These are phyloP conservation scores for Melipona beecheii DNA, from an alignment of 2,888 invertebrate species.

Conservation along the genomic window DNA sequence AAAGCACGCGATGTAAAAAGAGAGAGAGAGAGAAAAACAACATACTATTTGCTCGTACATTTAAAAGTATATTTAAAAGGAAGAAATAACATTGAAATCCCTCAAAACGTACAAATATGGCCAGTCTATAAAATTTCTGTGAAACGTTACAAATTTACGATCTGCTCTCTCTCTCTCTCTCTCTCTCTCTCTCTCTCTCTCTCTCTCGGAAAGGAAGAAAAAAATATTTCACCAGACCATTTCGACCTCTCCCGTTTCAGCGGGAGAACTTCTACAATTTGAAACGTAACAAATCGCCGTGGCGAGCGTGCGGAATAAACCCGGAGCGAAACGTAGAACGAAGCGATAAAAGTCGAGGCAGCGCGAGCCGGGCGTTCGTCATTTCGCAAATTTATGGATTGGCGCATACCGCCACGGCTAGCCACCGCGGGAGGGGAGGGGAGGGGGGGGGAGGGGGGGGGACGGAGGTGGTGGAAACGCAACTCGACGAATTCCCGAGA, in stretches of 20 bases:
- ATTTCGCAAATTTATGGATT: constrained; percentile 47
- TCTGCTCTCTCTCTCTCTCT: not conserved
- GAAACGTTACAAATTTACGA: not conserved
- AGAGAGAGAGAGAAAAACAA: too few relatives aligned
- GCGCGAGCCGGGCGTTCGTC: constrained; percentile 27
- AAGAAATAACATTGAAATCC: not conserved
- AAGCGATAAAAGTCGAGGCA: constrained; percentile 16
- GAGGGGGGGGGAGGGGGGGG: not conserved
- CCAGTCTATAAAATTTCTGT: not conserved
- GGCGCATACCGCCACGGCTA: constrained; percentile 26
- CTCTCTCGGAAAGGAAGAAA: not conserved
- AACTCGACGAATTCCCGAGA: constrained; percentile 59
- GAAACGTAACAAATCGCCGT: not conserved
- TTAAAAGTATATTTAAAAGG: not conserved
- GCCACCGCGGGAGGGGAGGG: not conserved
- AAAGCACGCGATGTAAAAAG: not conserved
- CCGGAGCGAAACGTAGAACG: not conserved
- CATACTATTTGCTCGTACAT: not conserved
- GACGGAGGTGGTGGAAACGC: constrained; percentile 12
- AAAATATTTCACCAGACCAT: not conserved
- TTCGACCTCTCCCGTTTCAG: too few relatives aligned
- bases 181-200: too few relatives aligned
- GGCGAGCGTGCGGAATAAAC: not conserved
- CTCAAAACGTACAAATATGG: not conserved
- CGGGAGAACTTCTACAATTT: not conserved